These are phyloP conservation scores for Tenthredo mesomela DNA, from an alignment of 2,888 invertebrate genomes.

Conservation along the genomic window DNA sequence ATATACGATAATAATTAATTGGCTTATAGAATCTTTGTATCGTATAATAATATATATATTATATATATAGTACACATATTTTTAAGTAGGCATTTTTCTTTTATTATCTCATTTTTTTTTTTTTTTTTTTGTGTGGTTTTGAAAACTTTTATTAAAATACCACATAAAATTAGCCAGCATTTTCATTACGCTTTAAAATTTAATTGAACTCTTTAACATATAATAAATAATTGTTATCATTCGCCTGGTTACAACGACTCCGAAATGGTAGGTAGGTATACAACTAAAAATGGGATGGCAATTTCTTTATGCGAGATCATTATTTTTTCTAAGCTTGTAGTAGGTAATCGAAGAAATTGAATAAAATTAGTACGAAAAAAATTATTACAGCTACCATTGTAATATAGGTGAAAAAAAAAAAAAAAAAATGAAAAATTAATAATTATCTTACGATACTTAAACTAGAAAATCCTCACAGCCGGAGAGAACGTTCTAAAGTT, in stretches of 20 bases:
- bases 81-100: conserved; percentile 41
- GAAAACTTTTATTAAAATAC: conserved; percentile 12
- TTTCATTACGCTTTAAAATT: conserved; percentile 10
- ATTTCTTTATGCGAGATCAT: background rate
- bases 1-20: conserved; percentile 38
- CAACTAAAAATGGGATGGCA: conserved; percentile 8
- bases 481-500: conserved; percentile 16
- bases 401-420: background rate
- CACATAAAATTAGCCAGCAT: conserved; percentile 13
- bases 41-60: conserved; percentile 25
- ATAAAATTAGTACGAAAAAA: background rate
- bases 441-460: conserved; percentile 33
- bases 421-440: background rate
- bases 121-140: background rate
- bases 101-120: conserved; percentile 15
- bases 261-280: conserved; percentile 11
- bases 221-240: background rate
- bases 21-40: conserved; percentile 17
- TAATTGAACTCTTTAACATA: background rate
- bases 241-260: background rate
- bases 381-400: background rate
- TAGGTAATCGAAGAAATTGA: background rate
- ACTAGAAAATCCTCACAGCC: conserved; percentile 45
- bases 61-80: conserved; percentile 12
- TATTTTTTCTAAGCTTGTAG: background rate